phyloP scores from a whole-genome alignment of 2,797 vertebrate species.

The Simalia tracyae region DNA sequence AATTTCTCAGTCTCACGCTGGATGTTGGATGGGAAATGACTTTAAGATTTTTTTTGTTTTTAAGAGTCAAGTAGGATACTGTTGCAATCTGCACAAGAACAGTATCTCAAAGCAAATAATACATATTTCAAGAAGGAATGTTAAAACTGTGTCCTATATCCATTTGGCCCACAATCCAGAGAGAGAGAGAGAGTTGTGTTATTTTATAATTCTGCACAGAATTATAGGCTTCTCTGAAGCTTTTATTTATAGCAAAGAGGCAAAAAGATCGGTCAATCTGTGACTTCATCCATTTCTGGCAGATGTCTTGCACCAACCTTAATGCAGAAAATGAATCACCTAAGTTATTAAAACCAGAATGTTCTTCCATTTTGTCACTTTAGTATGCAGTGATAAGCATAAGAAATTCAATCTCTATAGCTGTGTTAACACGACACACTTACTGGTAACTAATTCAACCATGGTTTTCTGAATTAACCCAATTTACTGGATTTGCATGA shows the following conservation, averaged over 20 bases:
- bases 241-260: neutral
- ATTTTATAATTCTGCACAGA: neutral
- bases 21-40: conserved; percentile 57
- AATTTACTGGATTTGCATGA: neutral
- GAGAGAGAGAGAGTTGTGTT: neutral
- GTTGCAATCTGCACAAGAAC: conserved; percentile 46
- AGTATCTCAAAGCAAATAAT: conserved; percentile 36
- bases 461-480: neutral
- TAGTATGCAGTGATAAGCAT: neutral
- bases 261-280: neutral
- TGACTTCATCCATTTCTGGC: neutral
- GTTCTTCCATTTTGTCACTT: neutral
- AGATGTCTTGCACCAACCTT: neutral
- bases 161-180: conserved; percentile 36
- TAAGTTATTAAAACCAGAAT: neutral
- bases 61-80: conserved; percentile 49
- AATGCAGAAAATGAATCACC: neutral
- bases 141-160: conserved; percentile 16
- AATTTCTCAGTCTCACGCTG: conserved; percentile 65
- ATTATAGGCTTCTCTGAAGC: neutral
- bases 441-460: neutral
- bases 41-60: conserved; percentile 52
- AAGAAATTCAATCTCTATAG: neutral
- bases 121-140: conserved; percentile 41
- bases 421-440: neutral